These are phyloP conservation scores for Platycnemis pennipes DNA, from an alignment of 2,888 invertebrate genomes.

Conservation along the genomic window DNA sequence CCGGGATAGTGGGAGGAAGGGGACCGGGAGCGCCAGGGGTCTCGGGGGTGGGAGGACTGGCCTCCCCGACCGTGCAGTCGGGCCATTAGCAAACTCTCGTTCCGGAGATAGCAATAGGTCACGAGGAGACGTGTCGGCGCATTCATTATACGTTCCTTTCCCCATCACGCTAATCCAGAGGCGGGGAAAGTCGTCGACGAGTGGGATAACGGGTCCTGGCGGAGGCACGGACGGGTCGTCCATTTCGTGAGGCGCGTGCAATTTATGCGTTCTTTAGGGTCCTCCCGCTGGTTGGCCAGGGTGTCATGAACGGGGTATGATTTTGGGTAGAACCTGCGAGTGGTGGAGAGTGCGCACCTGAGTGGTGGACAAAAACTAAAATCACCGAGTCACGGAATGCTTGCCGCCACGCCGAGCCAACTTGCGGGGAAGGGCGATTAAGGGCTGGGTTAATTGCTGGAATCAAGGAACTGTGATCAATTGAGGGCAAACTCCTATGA, in stretches of 20 bases:
- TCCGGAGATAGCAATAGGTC: slow-evolving; percentile 27
- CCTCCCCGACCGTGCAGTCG: not conserved
- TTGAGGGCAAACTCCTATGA: too few species aligned
- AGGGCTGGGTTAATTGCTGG: not conserved
- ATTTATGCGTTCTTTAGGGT: not conserved
- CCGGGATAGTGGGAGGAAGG: not conserved
- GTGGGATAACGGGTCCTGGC: not conserved
- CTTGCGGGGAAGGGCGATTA: not conserved
- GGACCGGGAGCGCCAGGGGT: not conserved
- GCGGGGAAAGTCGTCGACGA: not conserved
- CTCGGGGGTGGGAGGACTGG: too few species aligned
- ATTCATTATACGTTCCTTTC: slow-evolving; percentile 10
- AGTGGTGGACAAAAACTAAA: not conserved
- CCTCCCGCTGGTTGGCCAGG: not conserved
- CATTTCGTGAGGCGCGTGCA: not conserved
- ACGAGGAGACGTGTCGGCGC: slow-evolving; percentile 2
- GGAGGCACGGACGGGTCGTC: not conserved
- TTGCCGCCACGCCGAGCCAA: not conserved
- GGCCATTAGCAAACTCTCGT: slow-evolving; percentile 18
- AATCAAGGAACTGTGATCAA: not conserved
- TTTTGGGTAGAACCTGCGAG: not conserved
- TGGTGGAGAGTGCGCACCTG: too few species aligned
- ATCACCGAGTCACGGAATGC: not conserved
- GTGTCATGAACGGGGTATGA: not conserved
- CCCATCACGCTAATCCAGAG: slow-evolving; percentile 8